These are phyloP conservation scores for human DNA, from an alignment of 2,113 vertebrate genomes.

Conservation along the genomic window DNA sequence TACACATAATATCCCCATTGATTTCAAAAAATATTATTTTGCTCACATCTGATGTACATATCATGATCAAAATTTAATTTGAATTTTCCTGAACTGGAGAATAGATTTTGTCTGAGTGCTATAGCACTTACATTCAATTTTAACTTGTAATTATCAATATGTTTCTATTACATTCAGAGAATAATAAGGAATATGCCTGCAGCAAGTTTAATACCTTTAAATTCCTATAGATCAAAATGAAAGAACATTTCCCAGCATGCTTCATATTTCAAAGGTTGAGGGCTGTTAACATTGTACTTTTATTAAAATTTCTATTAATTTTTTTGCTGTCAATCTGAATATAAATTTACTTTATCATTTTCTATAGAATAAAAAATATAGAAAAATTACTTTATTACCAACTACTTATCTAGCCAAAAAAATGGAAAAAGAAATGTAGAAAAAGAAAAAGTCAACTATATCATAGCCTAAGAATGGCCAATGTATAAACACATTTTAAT, in stretches of 20 bases:
- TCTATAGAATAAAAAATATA: conserved; percentile 51
- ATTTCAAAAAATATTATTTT: conserved; percentile 52
- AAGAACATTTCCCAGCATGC: conserved; percentile 37
- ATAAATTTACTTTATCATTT: conserved; percentile 54
- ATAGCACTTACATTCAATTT: conserved; percentile 70
- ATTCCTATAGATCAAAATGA: conserved; percentile 55
- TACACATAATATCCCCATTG: neutral
- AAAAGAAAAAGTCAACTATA: conserved; percentile 14
- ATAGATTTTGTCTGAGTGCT: conserved; percentile 56
- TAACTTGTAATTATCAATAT: conserved; percentile 74
- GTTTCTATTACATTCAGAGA: conserved; percentile 72
- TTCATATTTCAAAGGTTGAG: conserved; percentile 58
- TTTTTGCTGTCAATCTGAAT: conserved; percentile 57
- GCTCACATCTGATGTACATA: conserved; percentile 22
- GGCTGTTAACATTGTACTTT: conserved; percentile 62
- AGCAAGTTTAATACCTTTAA: conserved; percentile 65
- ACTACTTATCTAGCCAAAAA: conserved; percentile 29
- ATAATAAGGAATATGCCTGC: conserved; percentile 57
- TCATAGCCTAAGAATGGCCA: neutral
- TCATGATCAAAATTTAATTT: conserved; percentile 75
- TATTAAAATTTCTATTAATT: conserved; percentile 56
- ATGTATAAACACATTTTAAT: conserved; percentile 39
- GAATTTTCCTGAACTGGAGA: conserved; percentile 50
- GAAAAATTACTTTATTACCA: conserved; percentile 45
- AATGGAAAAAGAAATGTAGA: conserved; percentile 9